Evolutionary conservation across 2,113 vertebrate species (phyloP), one percentile per base, ranked within the genome.

Genomic region (Abramis brama): DNA sequence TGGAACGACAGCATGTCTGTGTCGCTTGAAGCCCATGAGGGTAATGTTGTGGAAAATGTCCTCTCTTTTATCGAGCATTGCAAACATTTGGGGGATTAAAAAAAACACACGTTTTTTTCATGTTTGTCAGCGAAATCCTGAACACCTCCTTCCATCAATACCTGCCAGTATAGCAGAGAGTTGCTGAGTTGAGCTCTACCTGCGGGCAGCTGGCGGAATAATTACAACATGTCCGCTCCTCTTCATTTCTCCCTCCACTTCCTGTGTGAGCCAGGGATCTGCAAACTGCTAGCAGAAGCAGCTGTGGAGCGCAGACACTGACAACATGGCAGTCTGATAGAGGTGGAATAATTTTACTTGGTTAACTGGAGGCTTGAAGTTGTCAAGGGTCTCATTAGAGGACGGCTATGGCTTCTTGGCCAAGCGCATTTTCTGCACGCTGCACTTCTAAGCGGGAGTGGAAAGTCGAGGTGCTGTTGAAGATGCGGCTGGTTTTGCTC

Each of bases 301-400:
- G 87, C 87, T 90, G 91, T 90, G 80, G 87, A 91, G 90, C 88
- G 89, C 88, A 90, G 91, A 87, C 86, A 87, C 80, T 87, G 86
- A 86, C 89, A 91, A 89, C 92, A 87, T 88, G 87, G 85, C 79
- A 85, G 84, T 90, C 87, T 73, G 91, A 93, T 91, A 89, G 86
- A 92, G 87, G 85, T 83, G 83, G 90, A 91, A 83, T 79, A 50
- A 85, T 92, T 93, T 87, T 87, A 91, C 86, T 75, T 89, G 68
- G 87, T 88, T 90, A 89, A 92, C 90, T 79, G 85, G 86, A 87
- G 89, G 92, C 92, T 93, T 92, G 94, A 90, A 90, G 91, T 92
- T 91, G 91, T 90, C 83, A 85, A 90, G 91, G 76, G 89, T 90
- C 91, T 93, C 91, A 93, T 94, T 92, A 93, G 89, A 83, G 92